Evolutionary conservation across 2,113 vertebrate species (phyloP).

Genomic region (Ploceus nigricollis): DNA sequence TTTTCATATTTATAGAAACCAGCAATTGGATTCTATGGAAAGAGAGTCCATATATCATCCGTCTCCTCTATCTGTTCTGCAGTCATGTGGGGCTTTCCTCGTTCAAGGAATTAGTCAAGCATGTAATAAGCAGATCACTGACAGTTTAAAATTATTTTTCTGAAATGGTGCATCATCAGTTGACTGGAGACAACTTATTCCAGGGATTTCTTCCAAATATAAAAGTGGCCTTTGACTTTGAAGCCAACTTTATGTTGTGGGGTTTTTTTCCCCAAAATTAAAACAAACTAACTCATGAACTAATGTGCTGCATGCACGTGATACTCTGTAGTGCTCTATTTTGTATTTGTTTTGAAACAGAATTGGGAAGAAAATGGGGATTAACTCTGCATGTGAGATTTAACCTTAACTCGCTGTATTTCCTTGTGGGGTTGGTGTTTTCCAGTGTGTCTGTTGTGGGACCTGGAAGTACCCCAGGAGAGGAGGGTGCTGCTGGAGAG

Average conservation of each 20-base stretch:
- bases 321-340: neutral
- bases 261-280: neutral
- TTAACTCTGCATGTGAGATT: neutral
- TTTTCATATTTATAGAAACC: constrained; percentile 29
- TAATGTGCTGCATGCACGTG: neutral
- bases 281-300: neutral
- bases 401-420: neutral
- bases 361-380: neutral
- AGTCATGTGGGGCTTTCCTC: constrained; percentile 14
- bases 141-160: constrained; percentile 13
- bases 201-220: neutral
- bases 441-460: neutral
- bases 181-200: constrained; percentile 1
- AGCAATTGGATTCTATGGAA: neutral
- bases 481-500: too few species aligned
- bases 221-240: neutral
- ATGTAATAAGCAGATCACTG: constrained; percentile 13
- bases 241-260: neutral
- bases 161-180: neutral
- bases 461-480: neutral
- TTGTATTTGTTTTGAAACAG: neutral
- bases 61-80: neutral
- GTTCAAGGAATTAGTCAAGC: constrained; percentile 18
- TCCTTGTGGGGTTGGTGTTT: neutral
- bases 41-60: neutral